These are phyloP conservation scores for Chlamydotis undulata DNA, from an alignment of 2,113 vertebrate species.

Conservation along the genomic window DNA sequence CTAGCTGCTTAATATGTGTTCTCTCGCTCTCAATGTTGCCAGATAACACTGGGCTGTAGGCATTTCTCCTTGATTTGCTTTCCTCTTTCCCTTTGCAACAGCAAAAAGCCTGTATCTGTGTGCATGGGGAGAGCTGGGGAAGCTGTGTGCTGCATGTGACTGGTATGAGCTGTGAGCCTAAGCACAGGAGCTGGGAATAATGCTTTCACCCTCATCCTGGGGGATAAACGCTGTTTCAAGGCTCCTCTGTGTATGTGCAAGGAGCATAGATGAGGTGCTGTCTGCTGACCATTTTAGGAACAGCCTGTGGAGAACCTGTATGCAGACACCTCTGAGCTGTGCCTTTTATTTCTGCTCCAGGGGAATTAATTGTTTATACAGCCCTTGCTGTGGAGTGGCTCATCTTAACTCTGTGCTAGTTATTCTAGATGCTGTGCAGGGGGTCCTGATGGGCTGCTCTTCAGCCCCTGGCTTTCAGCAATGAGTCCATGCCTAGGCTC, in stretches of 20 bases:
- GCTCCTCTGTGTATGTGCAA: background rate
- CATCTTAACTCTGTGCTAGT: background rate
- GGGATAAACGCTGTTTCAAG: background rate
- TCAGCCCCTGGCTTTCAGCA: background rate
- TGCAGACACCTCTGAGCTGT: background rate
- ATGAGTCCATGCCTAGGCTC: background rate
- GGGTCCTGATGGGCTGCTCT: background rate
- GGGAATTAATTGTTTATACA: background rate
- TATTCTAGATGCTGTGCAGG: background rate
- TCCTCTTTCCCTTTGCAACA: background rate
- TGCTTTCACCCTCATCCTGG: background rate
- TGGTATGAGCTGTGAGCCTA: background rate
- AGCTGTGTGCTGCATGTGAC: background rate
- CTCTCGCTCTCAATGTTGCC: background rate
- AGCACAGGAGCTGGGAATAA: background rate
- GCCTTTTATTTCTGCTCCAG: background rate
- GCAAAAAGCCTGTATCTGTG: background rate
- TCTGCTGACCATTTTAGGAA: background rate
- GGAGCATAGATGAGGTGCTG: background rate
- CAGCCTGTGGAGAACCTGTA: background rate
- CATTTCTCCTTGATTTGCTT: background rate
- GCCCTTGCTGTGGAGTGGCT: background rate
- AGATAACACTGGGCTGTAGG: background rate
- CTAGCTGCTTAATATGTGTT: background rate
- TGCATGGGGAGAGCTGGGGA: background rate